Evolutionary conservation across 2,888 invertebrate species (phyloP), one percentile per base, ranked within the genome.

Genomic region (Agapostemon virescens): DNA sequence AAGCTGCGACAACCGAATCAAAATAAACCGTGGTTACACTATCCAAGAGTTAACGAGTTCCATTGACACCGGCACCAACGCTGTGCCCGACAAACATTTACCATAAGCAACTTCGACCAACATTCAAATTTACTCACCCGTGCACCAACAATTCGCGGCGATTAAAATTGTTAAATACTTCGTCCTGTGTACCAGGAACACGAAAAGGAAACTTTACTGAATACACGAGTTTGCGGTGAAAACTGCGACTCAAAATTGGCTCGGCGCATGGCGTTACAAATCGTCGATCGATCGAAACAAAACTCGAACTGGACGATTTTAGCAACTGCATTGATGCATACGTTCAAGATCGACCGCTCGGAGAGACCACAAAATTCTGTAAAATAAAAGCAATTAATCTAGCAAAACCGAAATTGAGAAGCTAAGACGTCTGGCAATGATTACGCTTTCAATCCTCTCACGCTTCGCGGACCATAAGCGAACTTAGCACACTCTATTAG

Each of bases 151-250:
- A 30, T 17, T 15, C 17, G 55, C 55, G 26, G 30, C 26, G 55
- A 26, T 55, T 55, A 55, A 55, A 55, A 55, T 15, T 55, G 55
- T 30, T 55, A 55, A 55, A 55, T 55, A 26, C 55, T 26, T 55
- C 55, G 55, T 7, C 7, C 7, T 5, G 0, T 26, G 55, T 17
- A 55, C 26, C 55, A 55, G 26, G 26, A 17, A 55, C 55, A 55
- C 26, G 26, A 7, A 30, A 0, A 55, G 55, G 55, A 55, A 55
- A 55, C 55, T 55, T 55, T 26, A 7, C 55, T 26, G 26, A 30
- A 26, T 17, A 55, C 17, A 55, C 26, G 6, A 17, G 55, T 26
- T 2, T 26, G 26, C 55, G 55, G 55, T 26, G 17, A 55, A 26
- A 26, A 26, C 55, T 15, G 23, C 6, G 17, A 15, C 7, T 26